These are phyloP conservation scores for Epinephelus fuscoguttatus DNA, from an alignment of 2,113 vertebrate genomes.

Conservation along the genomic window DNA sequence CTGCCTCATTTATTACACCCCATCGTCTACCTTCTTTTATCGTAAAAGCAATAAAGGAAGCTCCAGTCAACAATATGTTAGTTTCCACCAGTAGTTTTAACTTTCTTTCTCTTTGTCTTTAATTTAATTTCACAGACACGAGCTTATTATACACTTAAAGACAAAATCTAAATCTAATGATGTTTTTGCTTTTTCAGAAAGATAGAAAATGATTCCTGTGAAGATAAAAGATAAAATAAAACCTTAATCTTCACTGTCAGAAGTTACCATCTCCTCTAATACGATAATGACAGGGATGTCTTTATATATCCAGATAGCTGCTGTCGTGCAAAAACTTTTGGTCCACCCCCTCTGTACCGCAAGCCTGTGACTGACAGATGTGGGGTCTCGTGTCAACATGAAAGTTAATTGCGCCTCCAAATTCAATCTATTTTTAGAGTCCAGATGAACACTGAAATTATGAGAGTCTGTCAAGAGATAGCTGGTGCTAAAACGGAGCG, in stretches of 20 bases:
- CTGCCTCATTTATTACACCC: constrained; percentile 3
- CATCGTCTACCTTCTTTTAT: constrained; percentile 1
- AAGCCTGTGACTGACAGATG: constrained; percentile 35
- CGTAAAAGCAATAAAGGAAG: constrained; percentile 51
- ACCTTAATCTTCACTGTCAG: constrained; percentile 10
- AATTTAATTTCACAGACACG: background rate
- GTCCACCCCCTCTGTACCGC: constrained; percentile 1
- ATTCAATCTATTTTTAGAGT: constrained; percentile 41
- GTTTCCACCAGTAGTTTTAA: background rate
- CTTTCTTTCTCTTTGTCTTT: background rate
- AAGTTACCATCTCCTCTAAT: background rate
- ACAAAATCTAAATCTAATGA: background rate
- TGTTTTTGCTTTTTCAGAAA: background rate
- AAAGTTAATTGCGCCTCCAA: constrained; percentile 24
- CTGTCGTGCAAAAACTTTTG: constrained; percentile 6
- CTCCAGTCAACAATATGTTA: background rate
- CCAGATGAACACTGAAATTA: constrained; percentile 31
- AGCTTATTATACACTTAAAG: background rate
- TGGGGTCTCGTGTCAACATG: constrained; percentile 3
- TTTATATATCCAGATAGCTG: constrained; percentile 1
- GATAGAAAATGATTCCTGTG: background rate
- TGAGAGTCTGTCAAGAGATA: constrained; percentile 13
- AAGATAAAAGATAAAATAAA: background rate
- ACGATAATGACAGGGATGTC: constrained; percentile 8
- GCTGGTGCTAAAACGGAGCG: background rate